These are phyloP conservation scores for Pica pica DNA, from an alignment of 2,113 vertebrate species.

Conservation along the genomic window DNA sequence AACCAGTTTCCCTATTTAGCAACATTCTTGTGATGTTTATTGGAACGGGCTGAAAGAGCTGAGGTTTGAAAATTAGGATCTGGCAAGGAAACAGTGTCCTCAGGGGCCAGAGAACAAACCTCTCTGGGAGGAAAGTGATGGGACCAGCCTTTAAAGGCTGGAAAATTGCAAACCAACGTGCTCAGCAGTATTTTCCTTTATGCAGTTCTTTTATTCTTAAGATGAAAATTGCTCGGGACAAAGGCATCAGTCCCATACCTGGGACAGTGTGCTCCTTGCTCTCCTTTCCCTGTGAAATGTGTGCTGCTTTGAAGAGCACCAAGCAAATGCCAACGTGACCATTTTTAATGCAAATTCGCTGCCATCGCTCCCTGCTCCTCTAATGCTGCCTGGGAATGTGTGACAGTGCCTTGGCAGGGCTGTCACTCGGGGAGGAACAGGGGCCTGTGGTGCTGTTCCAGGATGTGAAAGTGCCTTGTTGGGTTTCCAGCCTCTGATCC, in stretches of 20 bases:
- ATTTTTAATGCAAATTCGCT: constrained; percentile 42
- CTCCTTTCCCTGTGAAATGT: neutral
- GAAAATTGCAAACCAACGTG: constrained; percentile 59
- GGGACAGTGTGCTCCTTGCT: constrained; percentile 41
- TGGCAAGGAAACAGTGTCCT: constrained; percentile 66
- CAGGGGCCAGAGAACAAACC: constrained; percentile 54
- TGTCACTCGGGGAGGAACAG: neutral
- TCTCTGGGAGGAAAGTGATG: constrained; percentile 51
- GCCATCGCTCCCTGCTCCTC: neutral
- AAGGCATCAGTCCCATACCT: constrained; percentile 17
- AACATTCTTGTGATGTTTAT: constrained; percentile 64
- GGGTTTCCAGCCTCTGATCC: neutral
- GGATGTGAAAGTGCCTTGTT: neutral
- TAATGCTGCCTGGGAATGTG: neutral
- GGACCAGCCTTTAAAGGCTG: constrained; percentile 58
- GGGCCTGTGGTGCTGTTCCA: neutral
- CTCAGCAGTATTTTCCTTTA: constrained; percentile 64
- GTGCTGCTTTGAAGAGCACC: constrained; percentile 18
- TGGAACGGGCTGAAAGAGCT: constrained; percentile 59
- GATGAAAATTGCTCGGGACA: constrained; percentile 59
- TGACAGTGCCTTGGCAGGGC: constrained; percentile 32
- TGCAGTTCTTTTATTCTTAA: constrained; percentile 51
- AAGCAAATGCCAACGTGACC: constrained; percentile 44
- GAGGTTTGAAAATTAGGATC: constrained; percentile 65
- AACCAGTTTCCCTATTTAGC: constrained; percentile 34